These are phyloP conservation scores for Torymus auratus DNA, from an alignment of 2,888 invertebrate species.

Conservation along the genomic window DNA sequence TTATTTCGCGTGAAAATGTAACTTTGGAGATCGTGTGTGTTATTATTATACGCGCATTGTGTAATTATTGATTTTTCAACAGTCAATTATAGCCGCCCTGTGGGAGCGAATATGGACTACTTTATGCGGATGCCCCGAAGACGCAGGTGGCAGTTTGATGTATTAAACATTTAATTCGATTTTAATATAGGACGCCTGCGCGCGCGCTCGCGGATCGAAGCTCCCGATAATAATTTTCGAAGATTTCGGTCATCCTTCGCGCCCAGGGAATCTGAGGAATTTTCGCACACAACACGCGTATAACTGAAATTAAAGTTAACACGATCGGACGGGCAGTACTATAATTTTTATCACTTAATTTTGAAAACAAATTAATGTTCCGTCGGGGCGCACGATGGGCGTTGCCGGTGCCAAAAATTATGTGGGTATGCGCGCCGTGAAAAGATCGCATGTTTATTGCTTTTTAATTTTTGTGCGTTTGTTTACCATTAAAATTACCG, in stretches of 20 bases:
- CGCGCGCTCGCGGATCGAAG: no score
- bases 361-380: neutral
- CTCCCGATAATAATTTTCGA: slow-evolving; percentile 14
- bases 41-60: slow-evolving; percentile 25
- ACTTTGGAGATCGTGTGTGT: slow-evolving; percentile 18
- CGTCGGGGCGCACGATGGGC: neutral
- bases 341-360: slow-evolving; percentile 42
- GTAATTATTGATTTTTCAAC: slow-evolving; percentile 41
- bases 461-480: no score
- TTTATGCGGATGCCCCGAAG: neutral
- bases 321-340: neutral
- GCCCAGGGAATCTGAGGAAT: neutral
- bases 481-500: no score
- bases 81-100: neutral
- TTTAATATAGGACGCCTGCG: slow-evolving; percentile 7
- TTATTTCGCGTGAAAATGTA: slow-evolving; percentile 18
- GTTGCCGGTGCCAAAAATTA: no score
- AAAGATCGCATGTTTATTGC: no score
- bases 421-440: no score
- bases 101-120: slow-evolving; percentile 16
- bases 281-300: neutral
- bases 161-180: slow-evolving; percentile 27
- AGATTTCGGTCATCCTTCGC: neutral
- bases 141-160: slow-evolving; percentile 25
- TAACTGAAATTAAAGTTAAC: slow-evolving; percentile 16